Evolutionary conservation across 2,888 invertebrate species (phyloP), one percentile per base, ranked within the genome.

Genomic region (Cordilura impudica): DNA sequence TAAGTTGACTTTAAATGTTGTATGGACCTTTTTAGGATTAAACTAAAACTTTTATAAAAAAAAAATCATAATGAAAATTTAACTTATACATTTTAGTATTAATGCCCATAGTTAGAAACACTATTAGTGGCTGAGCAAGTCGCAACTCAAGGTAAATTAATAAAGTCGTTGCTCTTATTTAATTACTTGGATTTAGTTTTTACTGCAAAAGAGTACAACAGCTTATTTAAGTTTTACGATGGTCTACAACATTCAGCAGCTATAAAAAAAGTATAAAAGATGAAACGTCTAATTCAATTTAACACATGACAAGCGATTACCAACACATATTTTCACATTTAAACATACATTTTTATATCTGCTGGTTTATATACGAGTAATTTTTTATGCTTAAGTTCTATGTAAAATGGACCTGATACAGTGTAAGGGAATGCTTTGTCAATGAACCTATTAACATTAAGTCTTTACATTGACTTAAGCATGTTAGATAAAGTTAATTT

Each of bases 361-460:
- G 12, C 35, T 12, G n/a, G n/a, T 4, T 39, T 4, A n/a, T 4
- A 39, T 1, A 39, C 12, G 6, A 35, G 4, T 10, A 39, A 6
- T 26, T 26, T 26, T 4, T 3, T 26, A 3, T 26, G 6, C 6
- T 26, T 6, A 3, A 26, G 12, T 39, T n/a, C 35, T n/a, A 39
- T 12, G 35, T 7, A 47, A 61, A 26, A 19, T 16, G 8, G 3
- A 19, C n/a, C 7, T 16, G 7, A 1, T 26, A 26, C 8, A 19
- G 29, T 61, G 12, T 54, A 45, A 54, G 54, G 54, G 45, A 26
- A 54, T 21, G 29, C 43, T 54, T 67, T 67, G 45, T 14, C 45
- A 67, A 31, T 56, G 21, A 67, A 56, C 31, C 47, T 66, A 47
- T 56, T 19, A 31, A 45, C 14, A 54, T 67, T 45, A 49, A 16